Evolutionary conservation across 2,797 vertebrate species (phyloP).

Genomic region (Clarias pachynema): DNA sequence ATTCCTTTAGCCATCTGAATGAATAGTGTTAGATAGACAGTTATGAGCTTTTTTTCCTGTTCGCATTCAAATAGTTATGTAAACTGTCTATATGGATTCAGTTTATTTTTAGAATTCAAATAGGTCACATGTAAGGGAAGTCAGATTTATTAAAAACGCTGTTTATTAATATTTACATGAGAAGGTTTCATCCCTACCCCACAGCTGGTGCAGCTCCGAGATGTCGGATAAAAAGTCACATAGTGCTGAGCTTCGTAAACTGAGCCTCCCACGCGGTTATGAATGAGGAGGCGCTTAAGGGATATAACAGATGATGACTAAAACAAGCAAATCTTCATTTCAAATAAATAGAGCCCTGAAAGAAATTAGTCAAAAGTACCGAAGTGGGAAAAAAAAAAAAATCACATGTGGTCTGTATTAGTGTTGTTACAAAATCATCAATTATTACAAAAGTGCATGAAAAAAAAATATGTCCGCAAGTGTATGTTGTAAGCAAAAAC

Average conservation of each 20-base stretch:
- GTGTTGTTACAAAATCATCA: neutral
- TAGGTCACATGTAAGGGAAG: too few species aligned
- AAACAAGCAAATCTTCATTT: neutral
- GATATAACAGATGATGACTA: neutral
- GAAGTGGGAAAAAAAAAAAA: neutral
- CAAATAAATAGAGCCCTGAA: neutral
- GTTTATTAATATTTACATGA: neutral
- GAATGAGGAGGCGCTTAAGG: neutral
- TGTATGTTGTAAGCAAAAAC: neutral
- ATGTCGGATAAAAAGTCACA: neutral
- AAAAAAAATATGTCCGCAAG: too few species aligned
- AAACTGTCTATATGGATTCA: neutral
- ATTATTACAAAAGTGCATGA: too few species aligned
- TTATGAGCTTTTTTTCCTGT: neutral
- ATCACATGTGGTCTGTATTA: neutral
- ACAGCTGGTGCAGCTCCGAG: neutral
- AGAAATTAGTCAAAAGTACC: neutral
- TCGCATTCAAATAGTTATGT: neutral
- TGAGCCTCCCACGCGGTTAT: neutral
- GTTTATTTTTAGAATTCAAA: neutral
- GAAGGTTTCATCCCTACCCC: too few species aligned
- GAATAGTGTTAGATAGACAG: neutral
- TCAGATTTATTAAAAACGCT: neutral
- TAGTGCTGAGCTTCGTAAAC: neutral
- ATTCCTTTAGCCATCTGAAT: neutral